A percentile compares a stretch with the other conserved stretches of the same genome.
These are phyloP conservation scores for Hymenochirus boettgeri DNA, from an alignment of 2,113 vertebrate genomes.

Conservation along the genomic window DNA sequence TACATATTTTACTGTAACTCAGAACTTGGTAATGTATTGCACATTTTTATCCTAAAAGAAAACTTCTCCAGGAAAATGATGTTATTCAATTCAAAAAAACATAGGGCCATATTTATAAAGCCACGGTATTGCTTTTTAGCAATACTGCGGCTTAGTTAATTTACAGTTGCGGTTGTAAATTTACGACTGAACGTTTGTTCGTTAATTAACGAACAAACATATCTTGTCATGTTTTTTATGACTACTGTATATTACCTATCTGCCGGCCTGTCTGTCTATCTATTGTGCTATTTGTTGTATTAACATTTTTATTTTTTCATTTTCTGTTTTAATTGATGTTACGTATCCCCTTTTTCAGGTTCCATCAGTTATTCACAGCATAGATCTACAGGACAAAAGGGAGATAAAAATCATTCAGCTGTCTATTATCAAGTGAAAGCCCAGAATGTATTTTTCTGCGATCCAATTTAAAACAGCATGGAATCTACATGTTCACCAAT, in stretches of 20 bases:
- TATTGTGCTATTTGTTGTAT: constrained; percentile 60
- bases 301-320: constrained; percentile 59
- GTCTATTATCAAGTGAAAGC: constrained; percentile 57
- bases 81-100: neutral
- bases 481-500: constrained; percentile 47
- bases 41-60: constrained; percentile 5
- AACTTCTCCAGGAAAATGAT: neutral
- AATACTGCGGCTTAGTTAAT: constrained; percentile 42
- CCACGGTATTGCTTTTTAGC: too few species aligned
- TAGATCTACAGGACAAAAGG: constrained; percentile 65
- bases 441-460: constrained; percentile 51
- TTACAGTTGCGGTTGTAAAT: too few species aligned
- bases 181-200: too few species aligned
- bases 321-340: constrained; percentile 56
- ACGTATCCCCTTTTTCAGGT: constrained; percentile 59
- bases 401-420: constrained; percentile 64
- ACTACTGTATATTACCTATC: too few species aligned
- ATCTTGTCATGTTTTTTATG: too few species aligned
- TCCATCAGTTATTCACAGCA: constrained; percentile 65
- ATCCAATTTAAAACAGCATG: constrained; percentile 47
- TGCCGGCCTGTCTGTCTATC: too few species aligned
- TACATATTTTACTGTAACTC: constrained; percentile 5
- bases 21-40: neutral
- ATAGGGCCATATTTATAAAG: too few species aligned
- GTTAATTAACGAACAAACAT: too few species aligned